Conservation (phyloP, 2,113 vertebrate species). For the Mus musculus region GRCm39 chr4:92291001-92291500, state of each 20-base stretch:
- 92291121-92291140: not conserved
- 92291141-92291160: not conserved
- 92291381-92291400: no score
- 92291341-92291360: not conserved
- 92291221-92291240: not conserved
- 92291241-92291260: not conserved
- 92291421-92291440: not conserved
- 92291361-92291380: no score
- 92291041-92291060: no score
- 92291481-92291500: not conserved
- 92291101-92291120: no score
- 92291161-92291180: not conserved
- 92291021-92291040: no score
- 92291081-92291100: no score
- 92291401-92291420: fast-evolving
- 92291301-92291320: no score
- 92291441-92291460: not conserved
- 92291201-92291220: not conserved
- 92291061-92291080: no score
- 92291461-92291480: not conserved
- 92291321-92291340: not conserved
- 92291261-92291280: no score
- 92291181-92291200: no score
- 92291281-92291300: no score
- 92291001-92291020: no score